Evolutionary conservation across 1,140 invertebrate genomes (phyloP), one percentile per base, ranked within the genome.

Genomic region (Parapsyche elsis): DNA sequence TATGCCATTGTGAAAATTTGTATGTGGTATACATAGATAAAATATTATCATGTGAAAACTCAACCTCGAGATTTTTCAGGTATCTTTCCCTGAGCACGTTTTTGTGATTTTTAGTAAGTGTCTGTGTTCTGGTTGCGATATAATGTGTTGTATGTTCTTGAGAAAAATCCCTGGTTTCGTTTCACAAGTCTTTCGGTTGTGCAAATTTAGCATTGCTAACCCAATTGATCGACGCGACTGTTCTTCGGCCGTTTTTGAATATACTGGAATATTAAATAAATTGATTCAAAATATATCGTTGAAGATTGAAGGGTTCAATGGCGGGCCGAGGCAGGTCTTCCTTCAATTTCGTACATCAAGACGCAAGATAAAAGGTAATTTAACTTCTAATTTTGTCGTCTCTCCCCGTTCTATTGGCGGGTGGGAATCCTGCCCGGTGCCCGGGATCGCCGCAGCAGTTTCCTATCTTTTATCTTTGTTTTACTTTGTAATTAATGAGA

Each of bases 401-500:
- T 24, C 49, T 76, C 16, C 10, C 49, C 49, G 49, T 53, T 14
- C 49, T 53, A 67, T 67, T 24, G 30, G 30, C 70, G 74, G 79
- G 76, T 61, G 46, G 12, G 76, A 49, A 30, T 59, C 74, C 74
- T 45, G 26, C 16, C 19, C 71, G 71, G 71, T 57, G 21, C 45
- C 75, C 38, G 16, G 74, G 73, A 45, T 75, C 57, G 73, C 77
- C 64, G 53, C 44, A 73, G 71, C 71, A 73, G 46, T 49, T 74
- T 80, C 75, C 64, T 80, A 81, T 83, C 82, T 81, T 83, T 83
- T 81, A 83, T 83, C 82, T 83, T 83, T 83, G 82, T 83, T 79
- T 83, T 78, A 83, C 80, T 83, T 81, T 83, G 82, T 83, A 83
- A 83, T 83, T 83, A 83, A 83, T 83, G 82, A 81, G 80, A 83